A percentile compares a stretch with the other conserved stretches of the same genome.
These are phyloP conservation scores for Myopa tessellatipennis DNA, from an alignment of 2,888 invertebrate species.

Conservation along the genomic window DNA sequence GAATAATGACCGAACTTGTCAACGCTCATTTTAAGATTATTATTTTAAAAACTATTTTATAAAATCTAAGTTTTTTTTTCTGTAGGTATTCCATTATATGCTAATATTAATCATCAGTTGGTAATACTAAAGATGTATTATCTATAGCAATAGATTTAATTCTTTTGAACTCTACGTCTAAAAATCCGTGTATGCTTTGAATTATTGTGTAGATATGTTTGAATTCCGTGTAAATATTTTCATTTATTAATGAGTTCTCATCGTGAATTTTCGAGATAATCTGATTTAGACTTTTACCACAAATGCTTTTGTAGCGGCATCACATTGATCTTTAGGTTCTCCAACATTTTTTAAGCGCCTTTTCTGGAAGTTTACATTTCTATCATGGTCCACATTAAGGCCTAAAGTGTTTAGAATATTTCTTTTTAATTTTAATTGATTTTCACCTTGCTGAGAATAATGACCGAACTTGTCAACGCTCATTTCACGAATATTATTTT, in stretches of 20 bases:
- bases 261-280: not conserved
- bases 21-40: not conserved
- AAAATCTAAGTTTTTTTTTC: too few species aligned
- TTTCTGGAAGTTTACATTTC: not conserved
- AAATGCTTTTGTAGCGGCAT: not conserved
- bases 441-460: not conserved
- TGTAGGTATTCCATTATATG: too few species aligned
- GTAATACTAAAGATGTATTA: too few species aligned
- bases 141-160: too few species aligned
- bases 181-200: too few species aligned
- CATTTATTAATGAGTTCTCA: too few species aligned
- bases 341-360: not conserved
- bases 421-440: not conserved
- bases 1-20: not conserved
- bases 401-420: slow-evolving; percentile 1
- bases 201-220: too few species aligned
- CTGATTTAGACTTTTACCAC: not conserved
- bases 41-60: too few species aligned
- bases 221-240: too few species aligned
- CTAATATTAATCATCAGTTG: too few species aligned
- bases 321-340: not conserved
- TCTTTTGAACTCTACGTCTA: too few species aligned
- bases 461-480: too few species aligned
- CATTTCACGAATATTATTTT: not conserved
- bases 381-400: not conserved